A percentile compares a stretch with the other conserved stretches of the same genome.
These are phyloP conservation scores for Microcebus jonahi DNA, from an alignment of 2,113 vertebrate genomes.

Conservation along the genomic window DNA sequence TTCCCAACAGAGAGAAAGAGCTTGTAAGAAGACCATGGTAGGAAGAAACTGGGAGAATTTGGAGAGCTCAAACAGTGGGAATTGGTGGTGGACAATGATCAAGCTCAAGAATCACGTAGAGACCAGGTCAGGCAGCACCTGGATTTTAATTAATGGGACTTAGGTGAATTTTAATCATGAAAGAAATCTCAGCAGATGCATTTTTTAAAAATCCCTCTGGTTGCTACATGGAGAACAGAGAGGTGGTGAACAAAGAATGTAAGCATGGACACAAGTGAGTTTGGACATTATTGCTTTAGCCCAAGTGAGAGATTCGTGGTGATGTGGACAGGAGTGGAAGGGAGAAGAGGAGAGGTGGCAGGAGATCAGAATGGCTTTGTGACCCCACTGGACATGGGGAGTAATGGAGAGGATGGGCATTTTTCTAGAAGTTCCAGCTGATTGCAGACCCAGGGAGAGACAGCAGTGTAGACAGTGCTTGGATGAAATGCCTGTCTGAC, in stretches of 20 bases:
- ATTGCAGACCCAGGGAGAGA: not conserved
- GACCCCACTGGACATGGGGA: not conserved
- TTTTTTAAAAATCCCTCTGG: not conserved
- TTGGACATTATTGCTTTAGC: not conserved
- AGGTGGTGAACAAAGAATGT: not conserved
- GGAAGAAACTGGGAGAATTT: not conserved
- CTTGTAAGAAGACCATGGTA: fast-evolving
- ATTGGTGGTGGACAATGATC: too few species aligned
- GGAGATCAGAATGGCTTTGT: not conserved
- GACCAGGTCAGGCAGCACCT: not conserved
- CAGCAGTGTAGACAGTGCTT: not conserved
- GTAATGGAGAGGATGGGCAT: not conserved
- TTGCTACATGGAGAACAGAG: not conserved
- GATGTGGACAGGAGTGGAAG: not conserved
- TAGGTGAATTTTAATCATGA: not conserved
- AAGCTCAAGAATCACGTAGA: not conserved
- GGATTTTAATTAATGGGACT: not conserved
- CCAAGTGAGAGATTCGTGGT: not conserved
- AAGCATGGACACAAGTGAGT: not conserved
- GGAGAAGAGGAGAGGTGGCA: not conserved
- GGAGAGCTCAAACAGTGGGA: not conserved
- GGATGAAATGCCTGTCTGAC: not conserved
- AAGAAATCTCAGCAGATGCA: not conserved
- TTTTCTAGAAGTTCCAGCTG: not conserved
- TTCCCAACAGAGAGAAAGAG: not conserved